Percentiles rank a stretch among this genome's conserved stretches.
phyloP scores from a whole-genome alignment of 92 coral and sea anemone genomes.

The Blastomussa wellsi region DNA sequence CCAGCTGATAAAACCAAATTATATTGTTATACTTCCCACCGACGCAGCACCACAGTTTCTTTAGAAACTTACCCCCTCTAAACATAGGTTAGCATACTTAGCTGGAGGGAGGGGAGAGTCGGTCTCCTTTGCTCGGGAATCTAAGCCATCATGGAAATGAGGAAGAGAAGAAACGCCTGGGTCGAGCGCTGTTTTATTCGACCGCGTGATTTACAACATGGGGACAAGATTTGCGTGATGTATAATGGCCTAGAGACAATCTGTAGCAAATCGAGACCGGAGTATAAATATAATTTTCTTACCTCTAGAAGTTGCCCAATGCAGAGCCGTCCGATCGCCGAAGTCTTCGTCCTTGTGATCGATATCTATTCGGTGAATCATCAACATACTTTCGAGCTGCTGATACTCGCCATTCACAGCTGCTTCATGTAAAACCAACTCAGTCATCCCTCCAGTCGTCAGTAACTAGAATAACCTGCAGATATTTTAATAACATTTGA shows the following conservation, averaged over 20 bases:
- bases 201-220: background rate
- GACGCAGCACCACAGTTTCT: no score
- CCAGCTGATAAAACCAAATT: no score
- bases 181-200: background rate
- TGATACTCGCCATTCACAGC: slow-evolving; percentile 90
- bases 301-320: slow-evolving; percentile 97
- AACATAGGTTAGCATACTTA: no score
- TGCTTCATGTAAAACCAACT: slow-evolving; percentile 93
- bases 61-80: no score
- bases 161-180: background rate
- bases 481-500: background rate
- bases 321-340: slow-evolving; percentile 91
- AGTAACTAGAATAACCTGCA: background rate
- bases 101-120: background rate
- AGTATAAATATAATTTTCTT: background rate
- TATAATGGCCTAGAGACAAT: no score
- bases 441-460: slow-evolving; percentile 64
- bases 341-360: slow-evolving; percentile 88
- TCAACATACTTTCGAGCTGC: slow-evolving; percentile 84
- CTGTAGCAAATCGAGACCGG: no score
- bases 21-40: no score
- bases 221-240: background rate
- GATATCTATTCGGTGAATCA: slow-evolving; percentile 90
- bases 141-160: background rate
- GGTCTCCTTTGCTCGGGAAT: no score